phyloP scores from a whole-genome alignment of 2,888 invertebrate species.

The Protodeltote pygarga region DNA sequence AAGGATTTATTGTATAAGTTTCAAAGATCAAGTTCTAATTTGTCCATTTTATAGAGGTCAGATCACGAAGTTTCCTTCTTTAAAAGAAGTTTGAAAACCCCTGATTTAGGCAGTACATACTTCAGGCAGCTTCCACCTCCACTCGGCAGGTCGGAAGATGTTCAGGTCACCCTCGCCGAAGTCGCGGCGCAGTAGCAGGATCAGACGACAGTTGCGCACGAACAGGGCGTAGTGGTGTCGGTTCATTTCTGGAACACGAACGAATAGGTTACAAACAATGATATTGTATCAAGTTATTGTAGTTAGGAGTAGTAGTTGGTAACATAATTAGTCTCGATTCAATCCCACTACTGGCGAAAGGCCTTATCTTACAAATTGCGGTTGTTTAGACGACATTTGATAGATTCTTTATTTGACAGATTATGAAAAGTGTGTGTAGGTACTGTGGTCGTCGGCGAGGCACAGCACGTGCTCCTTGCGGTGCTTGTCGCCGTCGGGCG shows the following conservation, averaged over 20 bases:
- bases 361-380: no score
- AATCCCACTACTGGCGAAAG: no score
- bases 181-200: constrained; percentile 95
- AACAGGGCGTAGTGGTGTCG: constrained; percentile 99
- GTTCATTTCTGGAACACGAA: constrained; percentile 94
- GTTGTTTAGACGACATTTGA: no score
- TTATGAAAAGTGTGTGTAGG: no score
- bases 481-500: constrained; percentile 93
- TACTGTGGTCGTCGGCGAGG: constrained; percentile 98
- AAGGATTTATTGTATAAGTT: neutral
- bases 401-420: no score
- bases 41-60: neutral
- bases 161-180: constrained; percentile 97
- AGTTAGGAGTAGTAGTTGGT: no score
- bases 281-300: no score
- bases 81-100: no score
- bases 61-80: no score
- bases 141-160: constrained; percentile 98
- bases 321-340: no score
- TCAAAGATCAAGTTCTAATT: neutral
- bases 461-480: constrained; percentile 98
- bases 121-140: constrained; percentile 98
- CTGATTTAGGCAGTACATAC: constrained; percentile 79
- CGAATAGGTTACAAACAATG: neutral
- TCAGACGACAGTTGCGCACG: constrained; percentile 98